Conservation (phyloP, 2,797 vertebrate genomes). For the Sebastes aleutianus region DNA sequence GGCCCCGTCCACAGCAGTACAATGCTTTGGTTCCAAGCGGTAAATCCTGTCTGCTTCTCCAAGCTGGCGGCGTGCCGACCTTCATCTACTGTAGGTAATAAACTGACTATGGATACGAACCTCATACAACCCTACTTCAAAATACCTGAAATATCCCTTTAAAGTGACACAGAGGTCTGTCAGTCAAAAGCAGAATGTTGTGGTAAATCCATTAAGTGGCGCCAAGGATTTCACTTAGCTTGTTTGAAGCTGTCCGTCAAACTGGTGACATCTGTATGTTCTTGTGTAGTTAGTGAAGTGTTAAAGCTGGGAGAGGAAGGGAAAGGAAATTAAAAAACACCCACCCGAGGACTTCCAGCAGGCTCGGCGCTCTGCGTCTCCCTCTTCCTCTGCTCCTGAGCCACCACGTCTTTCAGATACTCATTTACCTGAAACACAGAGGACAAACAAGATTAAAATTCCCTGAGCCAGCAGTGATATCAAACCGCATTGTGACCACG, state of each 20-base stretch:
- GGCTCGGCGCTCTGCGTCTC: slow-evolving; percentile 85
- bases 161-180: slow-evolving; percentile 15
- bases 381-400: slow-evolving; percentile 90
- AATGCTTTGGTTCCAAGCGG: no score
- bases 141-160: no score
- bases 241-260: slow-evolving; percentile 15
- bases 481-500: neutral
- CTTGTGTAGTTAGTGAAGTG: neutral
- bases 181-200: slow-evolving; percentile 22
- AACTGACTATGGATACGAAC: no score
- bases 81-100: no score
- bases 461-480: neutral
- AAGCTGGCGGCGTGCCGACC: no score
- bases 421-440: slow-evolving; percentile 88
- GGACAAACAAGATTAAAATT: slow-evolving; percentile 1
- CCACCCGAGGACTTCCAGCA: slow-evolving; percentile 90
- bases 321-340: slow-evolving; percentile 34
- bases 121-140: no score
- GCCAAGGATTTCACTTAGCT: slow-evolving; percentile 26
- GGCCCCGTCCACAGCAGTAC: no score
- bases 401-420: slow-evolving; percentile 91
- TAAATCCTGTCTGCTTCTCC: no score
- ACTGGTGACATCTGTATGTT: slow-evolving; percentile 3
- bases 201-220: slow-evolving; percentile 35
- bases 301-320: neutral